phyloP scores from a whole-genome alignment of 2,113 vertebrate species.

The Hyaena hyaena region DNA sequence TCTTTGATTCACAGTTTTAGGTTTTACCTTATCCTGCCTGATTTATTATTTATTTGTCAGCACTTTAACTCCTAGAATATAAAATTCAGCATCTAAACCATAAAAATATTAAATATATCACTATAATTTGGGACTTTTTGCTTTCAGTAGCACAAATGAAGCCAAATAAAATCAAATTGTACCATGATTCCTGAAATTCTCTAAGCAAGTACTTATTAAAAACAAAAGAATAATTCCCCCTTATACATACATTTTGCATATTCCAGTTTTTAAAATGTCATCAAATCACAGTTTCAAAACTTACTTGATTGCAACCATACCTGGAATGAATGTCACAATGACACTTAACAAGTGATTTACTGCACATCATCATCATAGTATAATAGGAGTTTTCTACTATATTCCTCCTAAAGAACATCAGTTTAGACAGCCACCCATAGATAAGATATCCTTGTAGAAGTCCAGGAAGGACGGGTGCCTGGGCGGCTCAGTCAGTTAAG shows the following conservation, averaged over 20 bases:
- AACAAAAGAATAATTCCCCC: not conserved
- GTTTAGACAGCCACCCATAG: not conserved
- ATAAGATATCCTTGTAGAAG: not conserved
- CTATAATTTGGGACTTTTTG: not conserved
- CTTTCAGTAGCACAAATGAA: conserved; percentile 2
- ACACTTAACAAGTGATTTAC: not conserved
- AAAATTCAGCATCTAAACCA: not conserved
- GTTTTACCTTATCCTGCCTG: not conserved
- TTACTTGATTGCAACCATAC: not conserved
- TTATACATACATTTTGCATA: not conserved
- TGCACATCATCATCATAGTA: too few relatives aligned
- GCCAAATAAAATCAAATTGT: not conserved
- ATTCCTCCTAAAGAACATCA: not conserved
- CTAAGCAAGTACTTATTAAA: not conserved
- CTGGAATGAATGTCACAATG: not conserved
- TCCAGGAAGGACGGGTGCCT: not conserved
- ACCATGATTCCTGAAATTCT: not conserved
- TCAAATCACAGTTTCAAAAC: not conserved
- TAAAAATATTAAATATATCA: not conserved
- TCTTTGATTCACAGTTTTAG: not conserved
- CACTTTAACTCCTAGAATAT: not conserved
- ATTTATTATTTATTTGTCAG: not conserved
- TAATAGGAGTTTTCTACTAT: not conserved
- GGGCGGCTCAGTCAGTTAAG: too few relatives aligned
- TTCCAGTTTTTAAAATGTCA: not conserved